A percentile compares a stretch with the other conserved stretches of the same genome.
Evolutionary conservation across 2,888 invertebrate species (phyloP).

Genomic region (Ophion obscuratus): DNA sequence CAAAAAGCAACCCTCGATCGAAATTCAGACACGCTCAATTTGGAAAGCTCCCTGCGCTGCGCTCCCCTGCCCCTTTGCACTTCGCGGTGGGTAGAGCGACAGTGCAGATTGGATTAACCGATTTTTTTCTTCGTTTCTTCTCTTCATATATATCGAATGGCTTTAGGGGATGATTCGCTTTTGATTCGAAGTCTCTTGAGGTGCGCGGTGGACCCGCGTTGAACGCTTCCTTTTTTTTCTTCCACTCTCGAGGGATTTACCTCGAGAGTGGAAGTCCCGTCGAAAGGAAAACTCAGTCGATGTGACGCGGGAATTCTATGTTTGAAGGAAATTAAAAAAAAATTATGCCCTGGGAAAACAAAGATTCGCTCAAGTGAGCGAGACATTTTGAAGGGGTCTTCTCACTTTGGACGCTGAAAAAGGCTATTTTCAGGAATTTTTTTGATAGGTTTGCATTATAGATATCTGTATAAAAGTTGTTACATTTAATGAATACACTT

Average conservation of each 20-base stretch:
- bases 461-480: too few relatives aligned
- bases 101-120: conserved; percentile 12
- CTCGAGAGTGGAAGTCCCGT: neutral
- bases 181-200: neutral
- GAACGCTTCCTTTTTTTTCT: neutral
- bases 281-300: neutral
- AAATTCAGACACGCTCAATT: conserved; percentile 45
- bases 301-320: neutral
- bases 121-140: neutral
- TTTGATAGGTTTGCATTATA: too few relatives aligned
- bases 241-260: neutral
- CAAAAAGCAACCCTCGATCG: conserved; percentile 41
- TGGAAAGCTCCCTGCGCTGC: conserved; percentile 15
- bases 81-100: neutral
- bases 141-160: neutral
- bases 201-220: neutral
- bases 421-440: too few relatives aligned
- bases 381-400: neutral
- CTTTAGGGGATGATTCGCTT: neutral
- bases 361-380: neutral
- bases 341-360: neutral
- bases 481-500: too few relatives aligned
- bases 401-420: neutral
- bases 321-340: neutral
- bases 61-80: neutral